Percentiles rank a stretch among this genome's conserved stretches.
Evolutionary conservation across 1,140 invertebrate species (phyloP).

Genomic region (Rhopalosiphum maidis): DNA sequence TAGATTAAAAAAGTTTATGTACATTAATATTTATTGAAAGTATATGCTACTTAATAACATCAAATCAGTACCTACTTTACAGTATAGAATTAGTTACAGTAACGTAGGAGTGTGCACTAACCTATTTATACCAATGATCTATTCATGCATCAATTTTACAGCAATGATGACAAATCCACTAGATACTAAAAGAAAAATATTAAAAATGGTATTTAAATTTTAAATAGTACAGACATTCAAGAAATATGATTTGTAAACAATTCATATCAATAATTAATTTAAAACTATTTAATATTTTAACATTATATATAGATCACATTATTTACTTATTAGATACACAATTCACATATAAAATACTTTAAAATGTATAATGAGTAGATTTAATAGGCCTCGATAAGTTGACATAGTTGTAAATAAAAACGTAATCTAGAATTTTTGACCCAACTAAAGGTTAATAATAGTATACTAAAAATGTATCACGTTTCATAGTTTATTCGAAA

Average conservation of each 20-base stretch:
- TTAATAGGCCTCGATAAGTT: not conserved
- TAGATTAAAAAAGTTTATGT: not conserved
- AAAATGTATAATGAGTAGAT: not conserved
- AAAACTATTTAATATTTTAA: not conserved
- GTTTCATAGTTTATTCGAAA: not conserved
- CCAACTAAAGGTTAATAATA: not conserved
- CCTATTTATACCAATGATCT: conserved; percentile 24
- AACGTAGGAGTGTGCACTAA: conserved; percentile 5
- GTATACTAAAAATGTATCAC: not conserved
- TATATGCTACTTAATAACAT: not conserved
- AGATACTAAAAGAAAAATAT: not conserved
- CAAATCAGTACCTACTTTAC: not conserved
- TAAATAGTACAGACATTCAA: not conserved
- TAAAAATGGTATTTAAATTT: not conserved
- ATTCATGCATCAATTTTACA: not conserved
- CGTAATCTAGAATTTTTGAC: not conserved
- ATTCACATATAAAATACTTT: not conserved
- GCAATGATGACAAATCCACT: not conserved
- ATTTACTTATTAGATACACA: not conserved
- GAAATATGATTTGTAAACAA: conserved; percentile 9
- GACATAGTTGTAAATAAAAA: not conserved
- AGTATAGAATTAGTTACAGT: not conserved
- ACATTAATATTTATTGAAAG: not conserved
- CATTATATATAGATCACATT: not conserved
- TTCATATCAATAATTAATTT: not conserved